These are phyloP conservation scores for Hesperia comma DNA, from an alignment of 2,888 invertebrate species.

Conservation along the genomic window DNA sequence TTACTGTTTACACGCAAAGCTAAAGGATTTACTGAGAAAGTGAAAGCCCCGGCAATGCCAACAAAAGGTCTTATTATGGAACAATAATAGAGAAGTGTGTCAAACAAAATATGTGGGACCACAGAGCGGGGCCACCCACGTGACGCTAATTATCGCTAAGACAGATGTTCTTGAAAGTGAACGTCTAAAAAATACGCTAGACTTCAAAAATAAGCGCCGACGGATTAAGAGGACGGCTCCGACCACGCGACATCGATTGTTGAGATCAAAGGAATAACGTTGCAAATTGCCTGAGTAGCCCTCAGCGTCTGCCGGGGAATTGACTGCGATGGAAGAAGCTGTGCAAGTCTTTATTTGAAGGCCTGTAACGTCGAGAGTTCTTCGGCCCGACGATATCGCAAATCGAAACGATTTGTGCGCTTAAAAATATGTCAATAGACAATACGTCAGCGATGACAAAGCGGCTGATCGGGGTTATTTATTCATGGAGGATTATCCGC, in stretches of 20 bases:
- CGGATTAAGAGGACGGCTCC: slow-evolving; percentile 63
- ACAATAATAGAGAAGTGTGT: slow-evolving; percentile 62
- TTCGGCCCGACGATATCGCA: neutral
- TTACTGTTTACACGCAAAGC: slow-evolving; percentile 68
- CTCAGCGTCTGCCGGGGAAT: neutral
- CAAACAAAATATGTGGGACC: slow-evolving; percentile 53
- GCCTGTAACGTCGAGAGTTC: slow-evolving; percentile 29
- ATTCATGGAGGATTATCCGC: slow-evolving; percentile 79
- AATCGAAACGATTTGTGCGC: slow-evolving; percentile 39
- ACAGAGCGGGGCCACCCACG: slow-evolving; percentile 70
- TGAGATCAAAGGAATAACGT: slow-evolving; percentile 37
- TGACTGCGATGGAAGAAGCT: neutral
- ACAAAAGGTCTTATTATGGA: slow-evolving; percentile 66
- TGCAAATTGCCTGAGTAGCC: slow-evolving; percentile 29
- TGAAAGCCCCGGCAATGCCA: slow-evolving; percentile 74
- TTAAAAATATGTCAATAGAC: slow-evolving; percentile 73
- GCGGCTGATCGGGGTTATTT: slow-evolving; percentile 71
- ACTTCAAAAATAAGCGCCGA: slow-evolving; percentile 81
- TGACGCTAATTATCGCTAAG: slow-evolving; percentile 68
- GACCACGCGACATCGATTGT: slow-evolving; percentile 30
- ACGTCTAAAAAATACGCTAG: slow-evolving; percentile 65
- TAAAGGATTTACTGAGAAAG: slow-evolving; percentile 74
- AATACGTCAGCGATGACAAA: slow-evolving; percentile 77
- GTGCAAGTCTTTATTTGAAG: neutral
- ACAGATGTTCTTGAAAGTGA: slow-evolving; percentile 78